Evolutionary conservation across 1,140 invertebrate species (phyloP).

Genomic region (Drosophila orena): DNA sequence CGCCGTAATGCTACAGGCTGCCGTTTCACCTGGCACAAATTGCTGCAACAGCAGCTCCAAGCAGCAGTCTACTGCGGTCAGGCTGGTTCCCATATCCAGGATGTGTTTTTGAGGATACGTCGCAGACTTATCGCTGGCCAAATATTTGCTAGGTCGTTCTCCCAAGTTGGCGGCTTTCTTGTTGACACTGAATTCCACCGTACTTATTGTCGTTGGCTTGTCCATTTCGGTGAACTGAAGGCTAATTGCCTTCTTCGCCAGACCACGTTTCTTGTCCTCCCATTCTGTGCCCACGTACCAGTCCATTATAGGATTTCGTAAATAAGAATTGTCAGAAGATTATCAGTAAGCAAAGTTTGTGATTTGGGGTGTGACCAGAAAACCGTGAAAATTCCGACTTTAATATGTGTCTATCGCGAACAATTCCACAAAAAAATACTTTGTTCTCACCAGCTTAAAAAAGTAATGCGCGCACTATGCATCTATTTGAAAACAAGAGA

Average conservation of each 20-base stretch:
- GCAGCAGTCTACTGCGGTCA: slow-evolving; percentile 77
- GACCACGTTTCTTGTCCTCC: slow-evolving; percentile 52
- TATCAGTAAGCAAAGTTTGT: not conserved
- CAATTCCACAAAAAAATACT: not conserved
- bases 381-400: too few relatives aligned
- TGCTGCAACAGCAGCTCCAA: slow-evolving; percentile 77
- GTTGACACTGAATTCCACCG: slow-evolving; percentile 55
- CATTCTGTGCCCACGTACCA: slow-evolving; percentile 80
- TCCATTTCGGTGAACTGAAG: slow-evolving; percentile 55
- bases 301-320: slow-evolving; percentile 47
- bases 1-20: slow-evolving; percentile 62
- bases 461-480: not conserved
- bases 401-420: not conserved
- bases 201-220: slow-evolving; percentile 60
- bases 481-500: too few relatives aligned
- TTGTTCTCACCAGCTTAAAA: not conserved
- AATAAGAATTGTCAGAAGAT: not conserved
- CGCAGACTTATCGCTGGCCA: slow-evolving; percentile 13
- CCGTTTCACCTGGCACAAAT: slow-evolving; percentile 72
- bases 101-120: slow-evolving; percentile 29
- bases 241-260: slow-evolving; percentile 64
- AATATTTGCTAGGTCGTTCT: slow-evolving; percentile 52
- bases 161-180: slow-evolving; percentile 49
- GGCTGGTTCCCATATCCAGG: slow-evolving; percentile 64
- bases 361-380: not conserved